Evolutionary conservation across 92 coral and sea anemone genomes (phyloP).

Genomic region (Desmophyllum pertusum): DNA sequence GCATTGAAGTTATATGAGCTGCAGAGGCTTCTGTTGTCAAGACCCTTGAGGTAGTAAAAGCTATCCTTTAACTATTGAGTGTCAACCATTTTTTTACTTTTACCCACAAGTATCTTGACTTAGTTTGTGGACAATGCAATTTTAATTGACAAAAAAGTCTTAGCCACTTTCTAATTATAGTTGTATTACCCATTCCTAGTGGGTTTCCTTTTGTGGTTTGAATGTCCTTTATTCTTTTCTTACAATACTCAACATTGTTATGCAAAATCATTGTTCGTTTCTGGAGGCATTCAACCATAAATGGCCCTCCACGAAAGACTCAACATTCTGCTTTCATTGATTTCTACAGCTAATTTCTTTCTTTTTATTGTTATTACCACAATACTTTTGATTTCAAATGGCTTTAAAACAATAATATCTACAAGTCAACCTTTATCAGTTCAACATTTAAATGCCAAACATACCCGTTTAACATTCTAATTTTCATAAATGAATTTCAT

Average conservation of each 20-base stretch:
- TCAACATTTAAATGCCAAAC: not conserved
- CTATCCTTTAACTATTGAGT: not conserved
- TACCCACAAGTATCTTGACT: not conserved
- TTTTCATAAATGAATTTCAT: constrained; percentile 5
- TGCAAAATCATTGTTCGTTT: constrained; percentile 27
- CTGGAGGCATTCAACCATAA: constrained; percentile 19
- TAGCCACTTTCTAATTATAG: constrained; percentile 3
- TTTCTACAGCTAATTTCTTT: not conserved
- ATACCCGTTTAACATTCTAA: not conserved
- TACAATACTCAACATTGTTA: constrained; percentile 28
- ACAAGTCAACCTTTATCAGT: not conserved
- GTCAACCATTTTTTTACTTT: not conserved
- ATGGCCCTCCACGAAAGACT: not conserved
- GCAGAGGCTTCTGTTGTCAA: not conserved
- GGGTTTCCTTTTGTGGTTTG: not conserved
- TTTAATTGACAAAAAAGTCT: constrained; percentile 2
- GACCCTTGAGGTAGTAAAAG: no score
- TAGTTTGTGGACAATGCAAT: constrained; percentile 7
- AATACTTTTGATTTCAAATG: not conserved
- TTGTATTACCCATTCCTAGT: not conserved
- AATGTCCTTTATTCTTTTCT: constrained; percentile 10
- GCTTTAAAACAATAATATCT: not conserved
- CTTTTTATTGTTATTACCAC: not conserved
- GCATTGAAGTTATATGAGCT: not conserved
- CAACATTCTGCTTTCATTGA: not conserved